A percentile compares a stretch with the other conserved stretches of the same genome.
phyloP scores from a whole-genome alignment of 2,888 invertebrate genomes.

The Scaptomyza parva region DNA sequence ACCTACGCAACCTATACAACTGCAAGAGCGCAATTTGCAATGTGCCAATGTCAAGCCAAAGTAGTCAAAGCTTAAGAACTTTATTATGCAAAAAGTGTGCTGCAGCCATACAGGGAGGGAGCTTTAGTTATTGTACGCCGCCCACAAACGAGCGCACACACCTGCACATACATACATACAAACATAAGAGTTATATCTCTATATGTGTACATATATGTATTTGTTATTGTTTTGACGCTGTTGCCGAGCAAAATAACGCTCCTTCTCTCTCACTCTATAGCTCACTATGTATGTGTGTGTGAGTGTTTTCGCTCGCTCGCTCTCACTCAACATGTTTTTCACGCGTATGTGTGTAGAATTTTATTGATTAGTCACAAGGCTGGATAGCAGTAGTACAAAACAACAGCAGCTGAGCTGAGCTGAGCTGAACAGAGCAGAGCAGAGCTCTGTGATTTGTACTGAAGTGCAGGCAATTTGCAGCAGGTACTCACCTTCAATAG shows the following conservation, averaged over 20 bases:
- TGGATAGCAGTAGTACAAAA: slow-evolving; percentile 41
- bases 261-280: slow-evolving; percentile 9
- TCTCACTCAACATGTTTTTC: slow-evolving; percentile 18
- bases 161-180: neutral
- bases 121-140: slow-evolving; percentile 35
- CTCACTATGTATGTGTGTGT: neutral
- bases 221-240: slow-evolving; percentile 59
- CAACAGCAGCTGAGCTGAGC: slow-evolving; percentile 59
- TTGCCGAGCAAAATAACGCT: slow-evolving; percentile 40
- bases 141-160: slow-evolving; percentile 33
- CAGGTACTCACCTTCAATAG: slow-evolving; percentile 90
- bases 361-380: slow-evolving; percentile 81
- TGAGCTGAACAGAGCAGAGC: neutral
- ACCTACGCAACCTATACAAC: no score
- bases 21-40: slow-evolving; percentile 50
- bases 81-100: slow-evolving; percentile 77
- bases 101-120: slow-evolving; percentile 38
- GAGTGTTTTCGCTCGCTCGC: neutral
- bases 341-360: slow-evolving; percentile 56
- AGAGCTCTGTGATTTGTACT: slow-evolving; percentile 7
- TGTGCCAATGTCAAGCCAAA: slow-evolving; percentile 69
- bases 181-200: neutral
- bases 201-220: slow-evolving; percentile 24
- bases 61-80: slow-evolving; percentile 68
- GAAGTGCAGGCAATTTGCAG: slow-evolving; percentile 18